Evolutionary conservation across 2,888 invertebrate genomes (phyloP), one percentile per base, ranked within the genome.

Genomic region (Trichacis sp.): DNA sequence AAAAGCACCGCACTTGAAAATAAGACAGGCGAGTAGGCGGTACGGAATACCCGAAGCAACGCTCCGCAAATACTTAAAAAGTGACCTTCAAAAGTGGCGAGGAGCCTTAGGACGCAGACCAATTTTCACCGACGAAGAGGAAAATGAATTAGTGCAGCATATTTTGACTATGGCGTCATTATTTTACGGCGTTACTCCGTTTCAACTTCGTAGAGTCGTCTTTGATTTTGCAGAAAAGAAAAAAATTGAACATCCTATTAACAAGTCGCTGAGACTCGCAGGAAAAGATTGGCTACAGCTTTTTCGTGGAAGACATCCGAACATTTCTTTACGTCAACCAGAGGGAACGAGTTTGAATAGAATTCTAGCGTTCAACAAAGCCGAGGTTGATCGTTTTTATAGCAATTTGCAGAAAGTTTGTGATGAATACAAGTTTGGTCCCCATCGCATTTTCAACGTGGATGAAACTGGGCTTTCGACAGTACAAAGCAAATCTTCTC

Each of bases 381-480:
- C 58, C 19, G 75, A 77, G 56, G 64, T 79, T 1, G 36, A 64
- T 17, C 36, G 55, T 14, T 79, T 77, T 55, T 77, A 68, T 57
- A 57, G 12, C 1, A 59, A 47, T 29, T 20, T 53, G 6, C n/a
- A 36, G 14, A 5, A 14, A 2, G 0, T 19, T 4, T 72, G 75
- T 70, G 49, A 64, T 14, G 72, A 70, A 50, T 50, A 72, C 38
- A 40, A 65, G 17, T 74, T 76, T 59, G 42, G 52, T 14, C 60
- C 75, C n/a, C 47, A 68, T 49, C 56, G 66, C n/a, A 76, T 83
- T 11, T 85, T 75, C 66, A 86, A 85, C 68, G 73, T 78, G 48
- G 85, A 85, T 53, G 85, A 86, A 75, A 85, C 84, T 1, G 83
- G 83, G 0, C 80, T 85, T 45, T 71, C 81, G 0, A 61, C 57